Percentiles rank a stretch among this genome's conserved stretches.
Conservation (phyloP, 2,113 vertebrate genomes). For the Colistium nudipinnis region DNA sequence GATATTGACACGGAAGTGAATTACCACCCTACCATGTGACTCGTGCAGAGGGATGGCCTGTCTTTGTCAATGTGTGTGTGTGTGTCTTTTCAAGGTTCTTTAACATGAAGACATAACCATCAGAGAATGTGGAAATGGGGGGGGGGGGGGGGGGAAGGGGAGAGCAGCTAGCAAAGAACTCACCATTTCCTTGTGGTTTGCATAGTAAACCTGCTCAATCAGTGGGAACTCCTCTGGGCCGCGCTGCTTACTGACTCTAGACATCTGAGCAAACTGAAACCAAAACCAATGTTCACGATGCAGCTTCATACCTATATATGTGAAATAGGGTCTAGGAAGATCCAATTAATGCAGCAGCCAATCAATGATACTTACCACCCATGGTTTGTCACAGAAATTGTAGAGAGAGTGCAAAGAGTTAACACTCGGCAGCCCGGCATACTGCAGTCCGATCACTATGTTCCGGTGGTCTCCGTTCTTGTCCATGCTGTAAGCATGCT, state of each 20-base stretch:
- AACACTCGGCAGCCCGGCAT: slow-evolving; percentile 88
- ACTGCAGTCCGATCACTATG: slow-evolving; percentile 91
- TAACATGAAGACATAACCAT: slow-evolving; percentile 8
- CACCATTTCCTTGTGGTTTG: slow-evolving; percentile 94
- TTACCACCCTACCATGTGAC: slow-evolving; percentile 28
- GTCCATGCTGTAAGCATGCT: slow-evolving; percentile 93
- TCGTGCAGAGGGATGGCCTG: neutral
- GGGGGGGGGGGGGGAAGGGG: neutral
- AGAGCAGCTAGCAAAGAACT: slow-evolving; percentile 68
- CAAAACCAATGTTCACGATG: slow-evolving; percentile 6
- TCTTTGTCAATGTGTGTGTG: slow-evolving; percentile 2
- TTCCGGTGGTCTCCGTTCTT: slow-evolving; percentile 90
- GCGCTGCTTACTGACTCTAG: slow-evolving; percentile 86
- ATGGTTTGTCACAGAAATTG: slow-evolving; percentile 95
- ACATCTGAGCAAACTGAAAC: slow-evolving; percentile 90
- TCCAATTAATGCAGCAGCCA: neutral
- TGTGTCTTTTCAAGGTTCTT: slow-evolving; percentile 31
- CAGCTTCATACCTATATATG: neutral
- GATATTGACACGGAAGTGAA: slow-evolving; percentile 54
- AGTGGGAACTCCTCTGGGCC: slow-evolving; percentile 90
- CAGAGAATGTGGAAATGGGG: neutral
- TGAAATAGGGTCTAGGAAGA: neutral
- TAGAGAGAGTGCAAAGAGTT: slow-evolving; percentile 92
- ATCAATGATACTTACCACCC: slow-evolving; percentile 85
- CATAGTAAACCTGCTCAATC: slow-evolving; percentile 92